Base-by-base conservation (phyloP, 2,113 vertebrate species). In the Dermatemys mawii region DNA sequence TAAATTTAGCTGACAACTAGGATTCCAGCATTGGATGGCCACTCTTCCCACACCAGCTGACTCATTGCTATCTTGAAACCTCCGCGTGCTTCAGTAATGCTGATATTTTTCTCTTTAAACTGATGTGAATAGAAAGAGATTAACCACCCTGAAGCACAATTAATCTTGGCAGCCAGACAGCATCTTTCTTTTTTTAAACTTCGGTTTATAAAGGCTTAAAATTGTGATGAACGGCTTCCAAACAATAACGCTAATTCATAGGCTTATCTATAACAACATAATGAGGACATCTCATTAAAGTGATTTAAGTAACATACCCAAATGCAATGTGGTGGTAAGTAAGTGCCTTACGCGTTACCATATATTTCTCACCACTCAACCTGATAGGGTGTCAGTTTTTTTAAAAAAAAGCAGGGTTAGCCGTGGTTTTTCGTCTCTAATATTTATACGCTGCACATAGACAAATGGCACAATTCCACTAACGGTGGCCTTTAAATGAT, bases 101-200 rank as follows among this genome's bases (percentile, higher is more conserved):
- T 46, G 22, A 46, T 44, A 78, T 81, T 92, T 92, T 89, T 51
- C 91, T 86, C 78, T 92, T 90, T 87, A 49, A 88, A 41, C 46
- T 78, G 13, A 60, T 88, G 86, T 89, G 78, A 96, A 94, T 87
- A 90, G 57, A 93, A 16, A 80, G 55, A 95, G 88, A 94, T 94
- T 96, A 95, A 86, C 75, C 81, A 50, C 81, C 46, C 11, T 75
- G 35, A 75, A 89, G 81, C 50, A 55, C 78, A 96, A 93, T 85
- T 97, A 90, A 96, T 95, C 91, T 92, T 95, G 87, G 91, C 91
- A 96, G 29, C 57, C 38, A 93, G 85, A 67, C 70, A 70, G 84
- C 60, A 94, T 84, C 83, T 96, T 79, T 80, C 50, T 57, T 10
- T 57, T 57, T 95, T 93, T 94, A 84, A 97, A 95, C 88, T 93